Base-by-base conservation (phyloP, 2,113 vertebrate genomes). In the Callospermophilus lateralis region DNA sequence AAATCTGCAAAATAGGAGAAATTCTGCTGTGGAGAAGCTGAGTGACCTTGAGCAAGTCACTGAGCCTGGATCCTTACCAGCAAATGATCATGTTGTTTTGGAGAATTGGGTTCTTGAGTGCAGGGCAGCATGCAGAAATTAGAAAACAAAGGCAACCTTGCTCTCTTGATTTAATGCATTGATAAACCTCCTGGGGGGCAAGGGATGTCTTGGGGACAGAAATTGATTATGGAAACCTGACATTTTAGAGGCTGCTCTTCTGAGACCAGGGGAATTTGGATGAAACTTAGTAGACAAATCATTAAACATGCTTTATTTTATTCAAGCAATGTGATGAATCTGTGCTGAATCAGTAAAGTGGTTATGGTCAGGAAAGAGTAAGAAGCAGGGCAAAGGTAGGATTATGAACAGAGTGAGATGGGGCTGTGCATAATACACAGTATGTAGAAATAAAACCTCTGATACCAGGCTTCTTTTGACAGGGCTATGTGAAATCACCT, bases 111-210 rank as follows among this genome's bases (percentile, higher is more conserved):
- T 48, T 77, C 65, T 55, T 11, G 37, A 12, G 11, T 3, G 7
- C 10, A 63, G 48, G 16, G 19, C 58, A 42, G 0, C 9, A 5
- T 4, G n/a, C 2, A 4, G 55, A 84, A 28, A 12, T 1, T 17
- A 17, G 78, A 37, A n/a, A 37, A 55, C 76, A 61, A 72, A 77
- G 76, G 55, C 34, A 72, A 26, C 39, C 16, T 28, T 13, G 63
- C n/a, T 13, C 0, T 3, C 53, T 61, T 53, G 13, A 16, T 32
- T 20, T 24, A 13, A 0, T 2, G 19, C 30, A 9, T 11, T 9
- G 16, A 8, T 6, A 42, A 26, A 9, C 63, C 45, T 84, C 45
- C 26, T 0, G 1, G 5, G n/a, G n/a, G 39, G 37, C 26, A 34
- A 20, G 58, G 22, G 58, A 61, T 61, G 22, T 48, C 65, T 45